A percentile compares a stretch with the other conserved stretches of the same genome.
phyloP scores from a whole-genome alignment of 2,888 invertebrate genomes.

The Itoplectis maculator region DNA sequence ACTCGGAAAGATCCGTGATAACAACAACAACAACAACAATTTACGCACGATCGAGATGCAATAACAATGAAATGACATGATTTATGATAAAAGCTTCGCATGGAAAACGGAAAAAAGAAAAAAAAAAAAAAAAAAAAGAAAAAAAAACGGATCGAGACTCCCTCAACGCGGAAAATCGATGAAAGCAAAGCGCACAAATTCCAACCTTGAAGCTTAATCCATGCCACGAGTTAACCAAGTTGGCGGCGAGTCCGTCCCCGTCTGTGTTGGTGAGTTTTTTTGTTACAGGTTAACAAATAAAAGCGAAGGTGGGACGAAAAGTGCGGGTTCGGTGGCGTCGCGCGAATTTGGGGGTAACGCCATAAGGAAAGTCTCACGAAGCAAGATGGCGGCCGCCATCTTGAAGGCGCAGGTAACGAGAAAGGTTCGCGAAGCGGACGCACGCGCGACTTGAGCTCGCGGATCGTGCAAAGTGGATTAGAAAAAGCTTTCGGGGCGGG shows the following conservation, averaged over 20 bases:
- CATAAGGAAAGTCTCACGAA: slow-evolving; percentile 78
- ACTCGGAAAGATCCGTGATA: not conserved
- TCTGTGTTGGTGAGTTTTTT: not conserved
- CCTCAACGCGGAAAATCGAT: slow-evolving; percentile 40
- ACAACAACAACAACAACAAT: not conserved
- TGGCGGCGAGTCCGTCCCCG: slow-evolving; percentile 37
- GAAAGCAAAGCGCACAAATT: slow-evolving; percentile 67
- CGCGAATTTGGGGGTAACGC: slow-evolving; percentile 68
- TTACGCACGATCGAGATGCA: not conserved
- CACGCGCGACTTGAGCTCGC: slow-evolving; percentile 74
- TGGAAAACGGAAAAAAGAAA: too few species aligned
- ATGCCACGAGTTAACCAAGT: slow-evolving; percentile 68
- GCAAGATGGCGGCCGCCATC: slow-evolving; percentile 81
- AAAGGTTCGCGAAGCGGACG: slow-evolving; percentile 68
- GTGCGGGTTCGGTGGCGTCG: not conserved
- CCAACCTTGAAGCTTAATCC: slow-evolving; percentile 72
- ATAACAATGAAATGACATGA: not conserved
- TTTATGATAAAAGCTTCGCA: too few species aligned
- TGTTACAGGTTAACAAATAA: too few species aligned
- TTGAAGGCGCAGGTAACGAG: slow-evolving; percentile 73
- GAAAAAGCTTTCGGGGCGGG: too few species aligned
- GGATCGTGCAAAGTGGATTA: not conserved
- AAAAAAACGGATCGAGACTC: not conserved
- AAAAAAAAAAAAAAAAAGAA: slow-evolving; percentile 14
- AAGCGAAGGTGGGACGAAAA: too few species aligned